A percentile compares a stretch with the other conserved stretches of the same genome.
Conservation (phyloP, 2,888 invertebrate genomes). For the Synanthedon myopaeformis region DNA sequence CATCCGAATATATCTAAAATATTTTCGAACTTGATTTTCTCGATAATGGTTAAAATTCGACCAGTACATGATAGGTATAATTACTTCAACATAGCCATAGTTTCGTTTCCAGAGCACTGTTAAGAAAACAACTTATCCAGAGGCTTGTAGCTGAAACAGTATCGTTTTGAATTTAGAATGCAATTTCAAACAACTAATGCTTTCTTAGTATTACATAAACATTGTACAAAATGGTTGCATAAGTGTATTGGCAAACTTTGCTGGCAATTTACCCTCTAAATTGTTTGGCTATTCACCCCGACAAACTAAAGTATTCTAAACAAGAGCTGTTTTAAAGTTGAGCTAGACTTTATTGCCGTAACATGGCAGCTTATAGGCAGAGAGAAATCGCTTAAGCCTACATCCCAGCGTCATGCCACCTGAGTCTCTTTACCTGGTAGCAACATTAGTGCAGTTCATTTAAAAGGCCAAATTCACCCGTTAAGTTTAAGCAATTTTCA, state of each 20-base stretch:
- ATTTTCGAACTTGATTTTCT: too few species aligned
- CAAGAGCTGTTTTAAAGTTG: constrained; percentile 15
- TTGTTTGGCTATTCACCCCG: not conserved
- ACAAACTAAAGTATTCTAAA: constrained; percentile 6
- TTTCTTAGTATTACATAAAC: not conserved
- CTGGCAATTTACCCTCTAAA: not conserved
- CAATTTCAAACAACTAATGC: not conserved
- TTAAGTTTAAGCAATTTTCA: too few species aligned
- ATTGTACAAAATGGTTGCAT: not conserved
- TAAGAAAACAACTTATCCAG: too few species aligned
- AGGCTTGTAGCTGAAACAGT: too few species aligned
- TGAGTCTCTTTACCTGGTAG: constrained; percentile 32
- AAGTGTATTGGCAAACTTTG: not conserved
- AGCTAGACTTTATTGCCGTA: constrained; percentile 39
- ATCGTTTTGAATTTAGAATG: too few species aligned
- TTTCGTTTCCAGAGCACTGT: too few species aligned
- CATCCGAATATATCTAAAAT: too few species aligned
- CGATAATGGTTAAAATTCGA: too few species aligned
- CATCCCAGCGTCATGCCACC: constrained; percentile 40
- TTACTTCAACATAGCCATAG: too few species aligned
- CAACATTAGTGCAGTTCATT: constrained; percentile 25
- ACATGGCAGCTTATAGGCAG: constrained; percentile 27
- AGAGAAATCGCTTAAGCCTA: constrained; percentile 52
- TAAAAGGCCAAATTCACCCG: too few species aligned
- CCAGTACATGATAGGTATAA: too few species aligned